phyloP scores from a whole-genome alignment of 2,888 invertebrate genomes.

The Pimpla rufipes region DNA sequence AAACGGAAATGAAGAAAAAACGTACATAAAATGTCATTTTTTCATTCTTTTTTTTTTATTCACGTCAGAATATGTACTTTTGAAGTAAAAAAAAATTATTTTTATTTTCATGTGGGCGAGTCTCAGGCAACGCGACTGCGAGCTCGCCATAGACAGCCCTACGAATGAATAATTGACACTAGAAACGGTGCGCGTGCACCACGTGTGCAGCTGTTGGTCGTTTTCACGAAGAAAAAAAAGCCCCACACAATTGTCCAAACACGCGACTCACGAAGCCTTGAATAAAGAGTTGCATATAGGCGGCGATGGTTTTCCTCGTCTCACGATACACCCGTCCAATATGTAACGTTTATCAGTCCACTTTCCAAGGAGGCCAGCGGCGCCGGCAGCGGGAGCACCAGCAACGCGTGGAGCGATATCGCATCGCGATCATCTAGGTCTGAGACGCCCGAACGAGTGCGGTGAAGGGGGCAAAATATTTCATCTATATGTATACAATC shows the following conservation, averaged over 20 bases:
- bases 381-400: conserved; percentile 8
- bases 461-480: conserved; percentile 21
- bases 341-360: conserved; percentile 48
- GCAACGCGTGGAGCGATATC: conserved; percentile 37
- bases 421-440: conserved; percentile 62
- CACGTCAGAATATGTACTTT: too few relatives aligned
- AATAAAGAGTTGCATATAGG: neutral
- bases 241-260: conserved; percentile 12
- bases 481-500: conserved; percentile 16
- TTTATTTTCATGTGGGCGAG: too few relatives aligned
- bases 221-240: neutral
- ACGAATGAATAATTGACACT: conserved; percentile 23
- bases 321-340: conserved; percentile 9
- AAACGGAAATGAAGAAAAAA: too few relatives aligned
- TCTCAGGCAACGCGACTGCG: too few relatives aligned
- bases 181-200: neutral
- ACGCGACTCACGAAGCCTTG: neutral
- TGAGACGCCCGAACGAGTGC: conserved; percentile 21
- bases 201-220: conserved; percentile 12
- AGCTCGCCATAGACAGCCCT: too few relatives aligned
- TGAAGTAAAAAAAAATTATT: too few relatives aligned
- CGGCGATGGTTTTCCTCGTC: conserved; percentile 31
- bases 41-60: too few relatives aligned
- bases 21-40: too few relatives aligned
- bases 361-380: conserved; percentile 67